These are phyloP conservation scores for Leucoraja erinaceus DNA, from an alignment of 2,113 vertebrate species.

Conservation along the genomic window DNA sequence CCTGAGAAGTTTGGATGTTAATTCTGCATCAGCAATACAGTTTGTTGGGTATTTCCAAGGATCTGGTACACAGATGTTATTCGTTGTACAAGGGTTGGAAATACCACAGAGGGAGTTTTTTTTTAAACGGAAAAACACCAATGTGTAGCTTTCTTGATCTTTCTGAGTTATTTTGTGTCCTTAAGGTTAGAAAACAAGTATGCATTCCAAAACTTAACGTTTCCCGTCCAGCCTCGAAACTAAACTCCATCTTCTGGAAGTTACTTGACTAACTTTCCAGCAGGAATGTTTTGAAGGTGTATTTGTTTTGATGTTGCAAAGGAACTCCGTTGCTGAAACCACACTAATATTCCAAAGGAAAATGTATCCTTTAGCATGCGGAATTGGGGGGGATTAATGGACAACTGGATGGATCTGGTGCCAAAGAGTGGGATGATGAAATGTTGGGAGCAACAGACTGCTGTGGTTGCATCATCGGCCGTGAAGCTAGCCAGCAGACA, in stretches of 20 bases:
- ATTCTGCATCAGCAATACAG: not conserved
- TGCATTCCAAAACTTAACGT: not conserved
- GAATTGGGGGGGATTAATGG: not conserved
- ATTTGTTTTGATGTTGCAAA: not conserved
- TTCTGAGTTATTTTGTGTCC: not conserved
- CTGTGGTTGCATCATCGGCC: not conserved
- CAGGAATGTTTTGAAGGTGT: not conserved
- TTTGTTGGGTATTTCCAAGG: not conserved
- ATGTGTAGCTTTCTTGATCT: not conserved
- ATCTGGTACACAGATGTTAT: not conserved
- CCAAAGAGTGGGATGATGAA: not conserved
- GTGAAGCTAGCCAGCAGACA: not conserved
- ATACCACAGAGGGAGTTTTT: not conserved
- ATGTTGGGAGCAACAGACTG: not conserved
- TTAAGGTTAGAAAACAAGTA: not conserved
- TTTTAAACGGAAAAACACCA: not conserved
- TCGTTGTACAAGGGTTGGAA: not conserved
- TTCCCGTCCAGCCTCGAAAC: not conserved
- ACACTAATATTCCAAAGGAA: not conserved
- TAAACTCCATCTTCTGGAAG: not conserved
- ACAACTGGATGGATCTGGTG: not conserved
- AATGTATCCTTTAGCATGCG: no score
- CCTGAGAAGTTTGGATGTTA: not conserved
- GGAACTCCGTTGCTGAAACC: not conserved
- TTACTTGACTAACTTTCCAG: no score